Conservation (phyloP, 2,888 invertebrate genomes). For the Andrena praecox region DNA sequence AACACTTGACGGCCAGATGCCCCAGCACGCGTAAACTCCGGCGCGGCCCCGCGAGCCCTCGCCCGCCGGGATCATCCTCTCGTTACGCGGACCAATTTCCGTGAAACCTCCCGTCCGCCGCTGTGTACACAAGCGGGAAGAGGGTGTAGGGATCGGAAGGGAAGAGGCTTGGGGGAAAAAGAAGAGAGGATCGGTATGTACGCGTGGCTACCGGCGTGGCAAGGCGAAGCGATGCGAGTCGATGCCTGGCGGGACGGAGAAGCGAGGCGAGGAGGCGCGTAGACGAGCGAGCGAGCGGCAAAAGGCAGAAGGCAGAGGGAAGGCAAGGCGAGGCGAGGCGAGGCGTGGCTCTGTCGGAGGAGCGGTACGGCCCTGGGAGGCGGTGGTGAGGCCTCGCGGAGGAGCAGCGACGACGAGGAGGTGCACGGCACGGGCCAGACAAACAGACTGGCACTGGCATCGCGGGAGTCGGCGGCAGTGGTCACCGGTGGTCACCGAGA, state of each 20-base stretch:
- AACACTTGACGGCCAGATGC: no score
- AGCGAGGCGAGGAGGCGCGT: constrained; percentile 3
- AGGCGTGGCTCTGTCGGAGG: constrained; percentile 64
- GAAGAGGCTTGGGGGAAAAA: constrained; percentile 2
- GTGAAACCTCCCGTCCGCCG: background rate
- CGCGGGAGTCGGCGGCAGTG: constrained; percentile 78
- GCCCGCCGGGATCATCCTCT: background rate
- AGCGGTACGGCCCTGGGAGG: constrained; percentile 80
- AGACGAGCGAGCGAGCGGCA: constrained; percentile 10
- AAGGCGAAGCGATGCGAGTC: constrained; percentile 26
- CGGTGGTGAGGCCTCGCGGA: constrained; percentile 80
- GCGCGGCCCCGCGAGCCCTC: no score
- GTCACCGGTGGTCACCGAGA: constrained; percentile 72
- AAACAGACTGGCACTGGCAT: constrained; percentile 81
- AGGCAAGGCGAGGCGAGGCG: constrained; percentile 42
- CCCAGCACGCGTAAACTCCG: no score
- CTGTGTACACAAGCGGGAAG: background rate
- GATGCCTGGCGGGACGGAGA: background rate
- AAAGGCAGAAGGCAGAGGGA: constrained; percentile 29
- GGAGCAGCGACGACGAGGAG: constrained; percentile 75
- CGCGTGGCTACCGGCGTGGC: constrained; percentile 58
- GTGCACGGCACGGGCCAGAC: constrained; percentile 78
- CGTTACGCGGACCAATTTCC: background rate
- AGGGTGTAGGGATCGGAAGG: background rate
- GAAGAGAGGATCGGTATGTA: constrained; percentile 40